Evolutionary conservation across 2,113 vertebrate genomes (phyloP), one percentile per base, ranked within the genome.

Genomic region (Eulemur rufifrons): DNA sequence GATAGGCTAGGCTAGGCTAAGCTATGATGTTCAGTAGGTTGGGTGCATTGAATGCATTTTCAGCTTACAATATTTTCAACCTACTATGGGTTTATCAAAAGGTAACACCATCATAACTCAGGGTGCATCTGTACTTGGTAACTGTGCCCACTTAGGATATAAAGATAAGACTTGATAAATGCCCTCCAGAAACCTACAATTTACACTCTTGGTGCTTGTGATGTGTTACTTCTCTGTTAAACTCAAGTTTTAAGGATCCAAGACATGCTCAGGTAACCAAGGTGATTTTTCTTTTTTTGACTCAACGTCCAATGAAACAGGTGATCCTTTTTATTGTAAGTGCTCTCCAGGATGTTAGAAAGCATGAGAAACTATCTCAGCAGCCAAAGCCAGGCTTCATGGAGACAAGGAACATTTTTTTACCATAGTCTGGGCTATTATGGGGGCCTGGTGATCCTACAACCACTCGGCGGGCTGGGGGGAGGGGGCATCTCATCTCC

Each of bases 401-500:
- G 61, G 47, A 88, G 25, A 90, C 10, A 23, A 47, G 52, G 54
- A 39, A 66, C 8, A 25, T 25, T 93, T 71, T 32, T 37, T 63
- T 12, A 74, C 12, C 15, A 56, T 6, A 52, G 18, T 52, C 64
- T 13, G 54, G 39, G 12, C 8, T 27, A 11, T 64, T 71, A 13
- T 7, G 27, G 34, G 17, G 71, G 52, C 25, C 47, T 69, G 23
- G 4, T 71, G 56, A 81, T 69, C 32, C 50, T 23, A 27, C 17
- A 74, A 14, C 18, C 32, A 37, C 25, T 18, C 1, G 2, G 25
- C 42, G 42, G 42, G 42, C 5, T 1, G 34, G 25, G 59, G 23
- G 7, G 6, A 20, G 21, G 10, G 2, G 0, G 25, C 56, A 69
- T 50, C 7, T 71, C 2, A 2, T 68, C 42, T 69, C 9, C 21